Conservation (phyloP, 2,888 invertebrate species). For the Conops quadrifasciatus region DNA sequence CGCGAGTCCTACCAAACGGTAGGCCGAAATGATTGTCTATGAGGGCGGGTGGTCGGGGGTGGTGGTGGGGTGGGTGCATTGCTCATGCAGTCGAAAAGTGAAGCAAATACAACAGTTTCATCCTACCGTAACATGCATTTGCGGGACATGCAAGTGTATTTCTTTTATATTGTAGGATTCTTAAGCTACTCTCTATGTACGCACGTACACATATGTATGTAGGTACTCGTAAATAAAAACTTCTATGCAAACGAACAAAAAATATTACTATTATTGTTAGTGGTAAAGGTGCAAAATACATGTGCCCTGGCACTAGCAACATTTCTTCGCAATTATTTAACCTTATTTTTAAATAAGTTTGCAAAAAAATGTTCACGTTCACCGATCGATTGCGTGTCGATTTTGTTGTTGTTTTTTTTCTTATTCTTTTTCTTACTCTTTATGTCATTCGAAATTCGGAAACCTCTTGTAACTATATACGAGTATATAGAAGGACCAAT, state of each 20-base stretch:
- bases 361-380: constrained; percentile 62
- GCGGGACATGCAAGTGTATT: constrained; percentile 27
- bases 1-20: constrained; percentile 6
- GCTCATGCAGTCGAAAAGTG: constrained; percentile 26
- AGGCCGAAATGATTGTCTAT: neutral
- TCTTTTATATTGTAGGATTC: neutral
- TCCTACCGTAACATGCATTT: constrained; percentile 21
- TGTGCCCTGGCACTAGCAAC: constrained; percentile 59
- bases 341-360: constrained; percentile 8
- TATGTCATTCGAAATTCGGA: neutral
- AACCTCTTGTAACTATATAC: too few relatives aligned
- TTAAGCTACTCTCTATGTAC: constrained; percentile 27
- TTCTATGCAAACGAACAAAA: constrained; percentile 28
- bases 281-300: constrained; percentile 62
- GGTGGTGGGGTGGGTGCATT: constrained; percentile 1
- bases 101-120: constrained; percentile 12
- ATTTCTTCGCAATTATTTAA: constrained; percentile 54
- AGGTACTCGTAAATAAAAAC: constrained; percentile 46
- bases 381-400: constrained; percentile 64
- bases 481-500: too few relatives aligned
- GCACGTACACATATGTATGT: too few relatives aligned
- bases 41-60: neutral
- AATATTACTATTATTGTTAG: constrained; percentile 45
- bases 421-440: neutral
- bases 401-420: constrained; percentile 48